Percentiles rank a stretch among this genome's conserved stretches.
These are phyloP conservation scores for Hyposoter didymator DNA, from an alignment of 2,888 invertebrate species.

Conservation along the genomic window DNA sequence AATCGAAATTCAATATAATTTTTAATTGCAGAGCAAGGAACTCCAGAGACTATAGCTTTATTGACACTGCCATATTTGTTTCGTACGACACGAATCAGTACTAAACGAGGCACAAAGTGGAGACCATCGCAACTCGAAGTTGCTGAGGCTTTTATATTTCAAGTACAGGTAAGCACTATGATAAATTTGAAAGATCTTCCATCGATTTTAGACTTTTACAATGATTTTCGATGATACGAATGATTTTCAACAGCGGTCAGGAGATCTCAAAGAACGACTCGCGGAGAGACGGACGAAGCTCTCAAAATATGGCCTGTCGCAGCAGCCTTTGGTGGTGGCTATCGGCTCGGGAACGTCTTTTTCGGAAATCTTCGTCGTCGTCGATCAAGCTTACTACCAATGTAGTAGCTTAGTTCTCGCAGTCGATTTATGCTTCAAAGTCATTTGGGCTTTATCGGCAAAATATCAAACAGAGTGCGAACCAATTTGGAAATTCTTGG, in stretches of 20 bases:
- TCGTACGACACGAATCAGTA: slow-evolving; percentile 16
- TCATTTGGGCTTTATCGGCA: slow-evolving; percentile 38
- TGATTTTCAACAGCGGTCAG: too few relatives aligned
- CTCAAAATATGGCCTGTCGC: slow-evolving; percentile 37
- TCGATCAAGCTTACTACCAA: slow-evolving; percentile 38
- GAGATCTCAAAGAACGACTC: slow-evolving; percentile 34
- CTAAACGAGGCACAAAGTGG: slow-evolving; percentile 53
- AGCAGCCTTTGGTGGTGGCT: slow-evolving; percentile 41
- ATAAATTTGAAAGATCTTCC: not conserved
- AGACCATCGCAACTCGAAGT: slow-evolving; percentile 51
- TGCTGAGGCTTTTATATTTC: slow-evolving; percentile 45
- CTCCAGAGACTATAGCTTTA: slow-evolving; percentile 27
- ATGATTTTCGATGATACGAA: too few relatives aligned
- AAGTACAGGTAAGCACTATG: slow-evolving; percentile 29
- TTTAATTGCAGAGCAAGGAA: slow-evolving; percentile 39
- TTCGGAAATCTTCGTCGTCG: slow-evolving; percentile 38
- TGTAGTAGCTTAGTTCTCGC: slow-evolving; percentile 43
- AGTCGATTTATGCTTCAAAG: slow-evolving; percentile 55
- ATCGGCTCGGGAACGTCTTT: slow-evolving; percentile 44
- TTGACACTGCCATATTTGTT: slow-evolving; percentile 48
- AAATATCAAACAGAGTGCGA: slow-evolving; percentile 49
- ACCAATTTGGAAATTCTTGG: slow-evolving; percentile 46
- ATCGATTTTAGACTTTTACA: not conserved
- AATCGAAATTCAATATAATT: not conserved
- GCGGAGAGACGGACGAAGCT: slow-evolving; percentile 29